A percentile compares a stretch with the other conserved stretches of the same genome.
Evolutionary conservation across 2,888 invertebrate genomes (phyloP).

Genomic region (Synanthedon formicaeformis): DNA sequence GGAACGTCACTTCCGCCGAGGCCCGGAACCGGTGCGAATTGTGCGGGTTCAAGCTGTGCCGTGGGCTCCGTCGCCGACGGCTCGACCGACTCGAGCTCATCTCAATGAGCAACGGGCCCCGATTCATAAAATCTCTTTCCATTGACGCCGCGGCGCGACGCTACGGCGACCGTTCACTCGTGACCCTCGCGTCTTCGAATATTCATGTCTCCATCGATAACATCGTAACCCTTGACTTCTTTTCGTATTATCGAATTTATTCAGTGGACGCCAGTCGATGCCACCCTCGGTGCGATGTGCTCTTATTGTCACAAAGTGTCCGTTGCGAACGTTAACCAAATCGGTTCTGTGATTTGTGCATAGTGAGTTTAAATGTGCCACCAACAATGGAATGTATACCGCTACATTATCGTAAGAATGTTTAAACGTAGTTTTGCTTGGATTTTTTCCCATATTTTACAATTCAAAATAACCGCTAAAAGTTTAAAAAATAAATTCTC

Average conservation of each 20-base stretch:
- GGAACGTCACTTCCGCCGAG: constrained; percentile 62
- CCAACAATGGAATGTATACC: constrained; percentile 49
- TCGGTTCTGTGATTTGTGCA: constrained; percentile 50
- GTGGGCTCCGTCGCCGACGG: constrained; percentile 34
- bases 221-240: constrained; percentile 67
- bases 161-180: constrained; percentile 63
- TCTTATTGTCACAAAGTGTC: constrained; percentile 46
- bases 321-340: constrained; percentile 34
- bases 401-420: constrained; percentile 54
- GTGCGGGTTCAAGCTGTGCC: constrained; percentile 37
- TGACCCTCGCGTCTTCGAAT: constrained; percentile 69
- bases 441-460: not conserved
- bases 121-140: constrained; percentile 69
- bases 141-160: constrained; percentile 64
- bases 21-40: constrained; percentile 36
- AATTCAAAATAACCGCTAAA: not conserved
- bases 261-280: constrained; percentile 49
- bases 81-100: constrained; percentile 26
- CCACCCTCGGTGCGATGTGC: constrained; percentile 59
- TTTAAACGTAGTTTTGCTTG: not conserved
- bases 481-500: too few species aligned
- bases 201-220: constrained; percentile 69
- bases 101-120: constrained; percentile 65
- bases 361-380: constrained; percentile 56
- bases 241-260: constrained; percentile 63